A percentile compares a stretch with the other conserved stretches of the same genome.
These are phyloP conservation scores for Epizoanthus scotinus DNA, from an alignment of 92 coral and sea anemone genomes.

Conservation along the genomic window DNA sequence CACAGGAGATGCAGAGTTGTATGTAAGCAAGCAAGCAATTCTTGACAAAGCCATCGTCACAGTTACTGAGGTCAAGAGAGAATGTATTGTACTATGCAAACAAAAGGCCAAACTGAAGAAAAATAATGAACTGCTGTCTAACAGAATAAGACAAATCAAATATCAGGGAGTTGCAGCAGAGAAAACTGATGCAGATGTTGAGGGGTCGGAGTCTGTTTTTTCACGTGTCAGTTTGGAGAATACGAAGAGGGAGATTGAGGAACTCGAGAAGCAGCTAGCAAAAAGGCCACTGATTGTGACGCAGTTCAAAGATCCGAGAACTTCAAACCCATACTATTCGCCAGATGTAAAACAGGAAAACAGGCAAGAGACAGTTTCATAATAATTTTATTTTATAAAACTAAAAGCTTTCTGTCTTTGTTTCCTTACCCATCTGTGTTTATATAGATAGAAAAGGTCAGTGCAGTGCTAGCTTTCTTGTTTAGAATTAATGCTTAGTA, in stretches of 20 bases:
- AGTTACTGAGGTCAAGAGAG: conserved; percentile 45
- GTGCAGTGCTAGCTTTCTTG: too few species aligned
- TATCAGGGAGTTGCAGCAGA: background rate
- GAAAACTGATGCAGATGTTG: too few species aligned
- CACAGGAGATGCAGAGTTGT: conserved; percentile 50
- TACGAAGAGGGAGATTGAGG: conserved; percentile 2
- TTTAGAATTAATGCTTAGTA: too few species aligned
- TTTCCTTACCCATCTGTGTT: too few species aligned
- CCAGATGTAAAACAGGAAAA: conserved; percentile 38
- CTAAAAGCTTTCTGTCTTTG: too few species aligned
- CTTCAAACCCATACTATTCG: conserved; percentile 15
- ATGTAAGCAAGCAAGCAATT: conserved; percentile 80
- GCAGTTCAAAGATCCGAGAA: background rate
- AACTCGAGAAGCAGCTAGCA: conserved; percentile 21
- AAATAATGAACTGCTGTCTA: conserved; percentile 51
- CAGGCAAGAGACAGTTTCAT: conserved; percentile 17
- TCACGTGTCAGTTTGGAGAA: conserved; percentile 51
- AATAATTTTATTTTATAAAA: too few species aligned
- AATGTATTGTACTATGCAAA: conserved; percentile 22
- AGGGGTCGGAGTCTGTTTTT: background rate
- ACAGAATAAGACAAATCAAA: background rate
- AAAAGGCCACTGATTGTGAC: conserved; percentile 1
- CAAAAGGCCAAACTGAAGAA: conserved; percentile 37
- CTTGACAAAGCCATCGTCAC: conserved; percentile 66
- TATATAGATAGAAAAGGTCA: too few species aligned